Conservation (phyloP, 2,797 vertebrate genomes). For the Pseudochirops corinnae region DNA sequence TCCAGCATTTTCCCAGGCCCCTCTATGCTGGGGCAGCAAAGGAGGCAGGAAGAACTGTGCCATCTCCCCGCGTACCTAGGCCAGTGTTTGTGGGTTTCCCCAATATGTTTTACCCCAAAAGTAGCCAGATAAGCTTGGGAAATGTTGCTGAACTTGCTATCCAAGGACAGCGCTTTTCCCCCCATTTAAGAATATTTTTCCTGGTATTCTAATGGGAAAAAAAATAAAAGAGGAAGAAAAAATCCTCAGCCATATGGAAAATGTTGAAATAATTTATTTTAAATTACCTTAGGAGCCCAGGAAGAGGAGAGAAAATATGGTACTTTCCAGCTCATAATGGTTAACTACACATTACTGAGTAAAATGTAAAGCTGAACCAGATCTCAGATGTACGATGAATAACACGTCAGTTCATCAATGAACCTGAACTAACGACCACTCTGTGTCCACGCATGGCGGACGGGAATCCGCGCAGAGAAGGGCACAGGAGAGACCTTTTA, state of each 20-base stretch:
- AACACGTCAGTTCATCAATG: not conserved
- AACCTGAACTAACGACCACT: not conserved
- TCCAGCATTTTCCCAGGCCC: not conserved
- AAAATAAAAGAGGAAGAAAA: not conserved
- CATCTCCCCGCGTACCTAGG: not conserved
- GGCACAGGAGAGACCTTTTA: not conserved
- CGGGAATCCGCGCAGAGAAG: not conserved
- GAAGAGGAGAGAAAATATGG: not conserved
- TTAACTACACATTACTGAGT: not conserved
- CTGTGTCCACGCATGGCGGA: not conserved
- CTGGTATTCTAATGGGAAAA: not conserved
- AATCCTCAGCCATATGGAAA: not conserved
- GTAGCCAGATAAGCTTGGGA: not conserved
- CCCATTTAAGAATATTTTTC: not conserved
- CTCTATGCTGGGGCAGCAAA: not conserved
- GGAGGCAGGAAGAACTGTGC: not conserved
- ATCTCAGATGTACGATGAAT: not conserved
- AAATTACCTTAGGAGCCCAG: not conserved
- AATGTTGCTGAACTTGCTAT: not conserved
- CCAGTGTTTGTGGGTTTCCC: not conserved
- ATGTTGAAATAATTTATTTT: constrained; percentile 8
- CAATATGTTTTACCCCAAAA: not conserved
- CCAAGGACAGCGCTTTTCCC: not conserved
- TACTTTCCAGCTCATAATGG: not conserved
- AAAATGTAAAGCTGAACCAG: not conserved